These are phyloP conservation scores for Melipona bicolor DNA, from an alignment of 2,888 invertebrate species.

Conservation along the genomic window DNA sequence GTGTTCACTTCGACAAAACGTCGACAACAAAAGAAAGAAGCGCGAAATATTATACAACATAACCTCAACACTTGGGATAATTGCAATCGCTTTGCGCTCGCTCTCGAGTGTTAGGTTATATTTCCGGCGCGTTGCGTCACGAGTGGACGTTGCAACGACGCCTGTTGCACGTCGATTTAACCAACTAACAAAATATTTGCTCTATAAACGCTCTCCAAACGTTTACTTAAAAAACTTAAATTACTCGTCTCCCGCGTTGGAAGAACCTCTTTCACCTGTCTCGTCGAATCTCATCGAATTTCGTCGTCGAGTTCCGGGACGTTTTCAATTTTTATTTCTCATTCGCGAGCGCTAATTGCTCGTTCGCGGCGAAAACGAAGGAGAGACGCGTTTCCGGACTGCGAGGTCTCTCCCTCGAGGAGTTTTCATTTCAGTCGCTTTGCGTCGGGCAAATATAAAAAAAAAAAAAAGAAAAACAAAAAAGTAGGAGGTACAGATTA, in stretches of 20 bases:
- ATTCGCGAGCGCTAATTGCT: no score
- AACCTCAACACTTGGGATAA: neutral
- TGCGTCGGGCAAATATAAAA: slow-evolving; percentile 43
- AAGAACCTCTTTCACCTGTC: no score
- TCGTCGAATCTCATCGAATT: no score
- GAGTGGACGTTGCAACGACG: neutral
- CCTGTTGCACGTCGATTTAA: slow-evolving; percentile 6
- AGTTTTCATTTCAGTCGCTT: slow-evolving; percentile 39
- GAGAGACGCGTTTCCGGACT: neutral
- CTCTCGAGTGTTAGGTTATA: no score
- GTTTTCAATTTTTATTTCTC: no score
- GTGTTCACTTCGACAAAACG: neutral
- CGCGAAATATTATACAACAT: neutral
- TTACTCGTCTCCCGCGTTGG: no score
- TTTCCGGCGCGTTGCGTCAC: neutral
- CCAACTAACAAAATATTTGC: neutral
- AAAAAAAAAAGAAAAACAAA: neutral
- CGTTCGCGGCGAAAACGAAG: no score
- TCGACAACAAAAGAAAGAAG: no score
- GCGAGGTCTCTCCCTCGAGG: slow-evolving; percentile 8
- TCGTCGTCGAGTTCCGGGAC: no score
- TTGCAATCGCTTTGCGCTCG: neutral
- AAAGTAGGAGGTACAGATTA: slow-evolving; percentile 31
- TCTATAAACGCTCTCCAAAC: neutral
- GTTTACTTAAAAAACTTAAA: neutral